Base-by-base conservation (phyloP, 2,797 vertebrate species). In the Gouania willdenowi region DNA sequence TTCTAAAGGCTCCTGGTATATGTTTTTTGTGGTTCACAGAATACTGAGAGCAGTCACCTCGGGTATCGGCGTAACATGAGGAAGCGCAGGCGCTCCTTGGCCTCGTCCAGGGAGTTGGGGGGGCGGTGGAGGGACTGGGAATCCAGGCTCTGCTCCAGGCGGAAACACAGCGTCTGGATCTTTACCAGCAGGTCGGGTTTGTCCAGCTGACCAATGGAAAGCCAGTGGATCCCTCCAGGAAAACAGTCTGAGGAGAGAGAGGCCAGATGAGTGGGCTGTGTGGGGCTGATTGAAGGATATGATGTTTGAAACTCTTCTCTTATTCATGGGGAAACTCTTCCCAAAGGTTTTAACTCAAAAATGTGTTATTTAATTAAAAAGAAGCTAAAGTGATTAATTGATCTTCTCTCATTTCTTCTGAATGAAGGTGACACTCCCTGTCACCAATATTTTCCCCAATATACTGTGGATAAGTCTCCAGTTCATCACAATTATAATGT, bases 201-300 rank as follows among this genome's bases (percentile, higher is more conserved):
- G 54, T 99, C 95, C 69, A 95, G 88, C 64, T 97, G 94, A 31
- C 97, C 97, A 16, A 98, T 75, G 43, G 94, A 94, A 59, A 99
- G 70, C 97, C 97, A 99, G 34, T 97, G 89, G 40, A 98, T 80
- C 15, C 97, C 96, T 41, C 89, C 92, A 8, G 96, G 93, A 62
- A 98, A 98, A 51, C 73, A 95, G 38, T 79, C 97, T 99, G 33
- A 7, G 12, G 3, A n/a, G 3, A 35, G 22, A 37, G 1, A 18
- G 0, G 11, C 29, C 22, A 32, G 11, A 34, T 5, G 30, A 13
- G 5, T 20, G 8, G 42, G 4, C 2, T 24, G 5, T 5, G 0
- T 2, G 10, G 9, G 10, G 18, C 9, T 11, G 8, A 6, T 10
- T 6, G 16, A 12, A 7, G 4, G 22, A 15, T 16, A 16, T 11